Percentiles rank a stretch among this genome's conserved stretches.
Conservation (phyloP, 1,140 invertebrate species). For the Spodoptera frugiperda region DNA sequence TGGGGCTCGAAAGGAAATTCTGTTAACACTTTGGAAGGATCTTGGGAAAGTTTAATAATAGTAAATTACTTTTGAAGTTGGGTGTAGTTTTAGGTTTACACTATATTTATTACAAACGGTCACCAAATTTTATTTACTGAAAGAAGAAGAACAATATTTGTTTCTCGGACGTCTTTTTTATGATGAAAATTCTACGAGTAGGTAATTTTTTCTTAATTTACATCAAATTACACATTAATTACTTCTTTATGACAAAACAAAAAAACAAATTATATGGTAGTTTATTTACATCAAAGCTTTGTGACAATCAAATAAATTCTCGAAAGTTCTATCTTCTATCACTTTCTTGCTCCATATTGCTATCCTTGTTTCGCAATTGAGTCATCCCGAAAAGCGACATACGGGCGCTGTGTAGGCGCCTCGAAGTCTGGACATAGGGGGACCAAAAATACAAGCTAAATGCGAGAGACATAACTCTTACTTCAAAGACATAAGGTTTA, state of each 20-base stretch:
- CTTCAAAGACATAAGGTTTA: not conserved
- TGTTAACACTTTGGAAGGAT: not conserved
- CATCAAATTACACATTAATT: slow-evolving; percentile 4
- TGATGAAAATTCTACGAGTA: no score
- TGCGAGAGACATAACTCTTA: not conserved
- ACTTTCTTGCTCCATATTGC: not conserved
- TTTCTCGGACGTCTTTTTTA: no score
- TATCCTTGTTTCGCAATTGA: slow-evolving; percentile 15
- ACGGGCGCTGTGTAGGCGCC: slow-evolving; percentile 49
- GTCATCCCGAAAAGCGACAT: slow-evolving; percentile 36
- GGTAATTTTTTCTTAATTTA: not conserved
- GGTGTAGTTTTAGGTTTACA: not conserved
- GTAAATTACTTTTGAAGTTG: not conserved
- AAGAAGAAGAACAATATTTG: no score
- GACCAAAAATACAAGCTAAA: slow-evolving; percentile 10
- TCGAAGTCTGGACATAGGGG: slow-evolving; percentile 38
- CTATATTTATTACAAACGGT: no score
- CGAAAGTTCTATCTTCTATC: not conserved
- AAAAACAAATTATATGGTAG: not conserved
- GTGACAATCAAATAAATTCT: slow-evolving; percentile 1
- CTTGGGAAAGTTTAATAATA: not conserved
- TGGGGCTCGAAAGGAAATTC: not conserved
- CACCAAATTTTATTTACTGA: no score
- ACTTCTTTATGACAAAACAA: not conserved
- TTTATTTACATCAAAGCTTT: slow-evolving; percentile 4